Evolutionary conservation across 2,888 invertebrate genomes (phyloP).

Genomic region (Diplazon laetatorius): DNA sequence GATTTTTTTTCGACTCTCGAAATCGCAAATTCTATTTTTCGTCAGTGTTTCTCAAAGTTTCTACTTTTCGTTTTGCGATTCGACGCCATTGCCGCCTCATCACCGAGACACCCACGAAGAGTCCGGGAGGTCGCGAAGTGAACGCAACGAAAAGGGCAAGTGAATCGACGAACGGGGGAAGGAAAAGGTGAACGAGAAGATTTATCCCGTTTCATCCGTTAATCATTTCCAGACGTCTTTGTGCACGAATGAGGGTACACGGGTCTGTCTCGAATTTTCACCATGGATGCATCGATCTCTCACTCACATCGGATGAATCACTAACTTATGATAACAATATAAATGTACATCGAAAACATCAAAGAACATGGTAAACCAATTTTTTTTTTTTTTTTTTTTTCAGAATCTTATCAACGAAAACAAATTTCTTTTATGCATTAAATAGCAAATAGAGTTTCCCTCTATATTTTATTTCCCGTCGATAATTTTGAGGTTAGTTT

Average conservation of each 20-base stretch:
- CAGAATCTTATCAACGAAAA: no score
- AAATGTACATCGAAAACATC: no score
- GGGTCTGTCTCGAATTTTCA: no score
- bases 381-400: no score
- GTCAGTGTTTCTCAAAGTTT: no score
- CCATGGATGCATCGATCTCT: slow-evolving; percentile 50
- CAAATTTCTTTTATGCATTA: not conserved
- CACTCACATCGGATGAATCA: slow-evolving; percentile 23
- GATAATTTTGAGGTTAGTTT: slow-evolving; percentile 44
- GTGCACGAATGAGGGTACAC: no score
- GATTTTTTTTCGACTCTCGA: no score
- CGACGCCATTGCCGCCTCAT: no score
- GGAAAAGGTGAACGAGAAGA: slow-evolving; percentile 22
- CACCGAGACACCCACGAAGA: slow-evolving; percentile 25
- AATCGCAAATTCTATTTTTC: no score
- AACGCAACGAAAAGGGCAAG: not conserved
- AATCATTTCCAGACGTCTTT: slow-evolving; percentile 21
- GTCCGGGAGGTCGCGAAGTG: not conserved
- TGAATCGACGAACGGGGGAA: not conserved
- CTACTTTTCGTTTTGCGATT: no score
- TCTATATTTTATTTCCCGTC: slow-evolving; percentile 27
- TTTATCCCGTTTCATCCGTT: slow-evolving; percentile 11
- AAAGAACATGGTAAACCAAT: no score
- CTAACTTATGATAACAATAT: no score
- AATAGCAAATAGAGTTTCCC: not conserved